Evolutionary conservation across 2,797 vertebrate genomes (phyloP), one percentile per base, ranked within the genome.

Genomic region (Hapalemur alaotrensis): DNA sequence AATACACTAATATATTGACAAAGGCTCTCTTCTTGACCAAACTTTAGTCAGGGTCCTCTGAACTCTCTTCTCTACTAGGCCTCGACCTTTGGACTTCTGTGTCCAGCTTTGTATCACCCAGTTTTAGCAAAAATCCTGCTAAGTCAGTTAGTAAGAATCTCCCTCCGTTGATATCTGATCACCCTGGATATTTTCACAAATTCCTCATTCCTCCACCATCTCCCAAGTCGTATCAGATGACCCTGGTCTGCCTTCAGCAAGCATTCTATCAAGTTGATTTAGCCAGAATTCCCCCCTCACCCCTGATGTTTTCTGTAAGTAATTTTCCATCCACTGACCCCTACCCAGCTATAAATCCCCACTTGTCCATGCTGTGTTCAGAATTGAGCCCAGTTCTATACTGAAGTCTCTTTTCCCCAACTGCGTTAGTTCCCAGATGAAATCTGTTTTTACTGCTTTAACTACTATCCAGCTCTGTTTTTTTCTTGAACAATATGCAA

Each of bases 401-500:
- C 0, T 57, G 25, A 83, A 30, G 46, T 57, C n/a, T 91, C 28
- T 75, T 38, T 83, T 73, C 70, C 48, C 32, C 41, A 54, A 38
- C 23, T 38, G 5, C 30, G 73, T 11, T 78, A 43, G 54, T 90
- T 91, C 11, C 69, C 79, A 52, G 61, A 63, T 57, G 90, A 87
- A 91, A 76, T 95, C 59, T 86, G 23, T 75, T 82, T 76, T 63
- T 88, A 63, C 41, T 18, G 52, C 30, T 95, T 57, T 61, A n/a
- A 9, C 63, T n/a, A 46, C 15, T 82, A 22, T 52, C 81, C 50
- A 52, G 52, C 20, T 95, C 79, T 82, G 8, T 32, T 43, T 84
- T 54, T 92, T 93, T 93, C 63, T 94, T 79, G 52, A 93, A 95
- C n/a, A 85, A 25, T 32, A 75, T 80, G 46, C 12, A 91, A 96